Conservation (phyloP, 2,888 invertebrate species). For the Netelia inedita region DNA sequence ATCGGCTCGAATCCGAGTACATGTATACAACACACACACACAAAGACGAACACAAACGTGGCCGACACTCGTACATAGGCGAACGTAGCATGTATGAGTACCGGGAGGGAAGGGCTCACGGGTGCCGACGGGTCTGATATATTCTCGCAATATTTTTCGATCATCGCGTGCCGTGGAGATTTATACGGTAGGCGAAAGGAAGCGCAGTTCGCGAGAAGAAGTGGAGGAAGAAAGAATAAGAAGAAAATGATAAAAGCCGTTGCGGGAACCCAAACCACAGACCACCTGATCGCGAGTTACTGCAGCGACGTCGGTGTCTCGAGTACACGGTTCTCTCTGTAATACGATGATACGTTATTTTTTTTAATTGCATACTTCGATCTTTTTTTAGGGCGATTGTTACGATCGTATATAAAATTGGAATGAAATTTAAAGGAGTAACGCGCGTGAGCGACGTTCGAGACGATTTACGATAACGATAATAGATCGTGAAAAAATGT, state of each 20-base stretch:
- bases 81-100: slow-evolving; percentile 15
- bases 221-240: slow-evolving; percentile 58
- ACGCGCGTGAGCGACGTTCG: background rate
- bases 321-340: slow-evolving; percentile 45
- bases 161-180: slow-evolving; percentile 85
- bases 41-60: slow-evolving; percentile 1
- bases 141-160: slow-evolving; percentile 85
- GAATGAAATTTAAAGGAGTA: too few relatives aligned
- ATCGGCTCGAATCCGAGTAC: slow-evolving; percentile 56
- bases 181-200: slow-evolving; percentile 79
- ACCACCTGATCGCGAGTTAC: slow-evolving; percentile 84
- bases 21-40: slow-evolving; percentile 37
- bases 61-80: background rate
- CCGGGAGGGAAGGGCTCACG: slow-evolving; percentile 63
- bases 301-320: slow-evolving; percentile 65
- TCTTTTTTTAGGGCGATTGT: background rate
- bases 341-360: slow-evolving; percentile 18
- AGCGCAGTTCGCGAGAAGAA: slow-evolving; percentile 68
- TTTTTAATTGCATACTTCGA: background rate
- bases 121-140: slow-evolving; percentile 84
- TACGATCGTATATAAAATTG: background rate
- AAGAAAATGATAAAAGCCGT: slow-evolving; percentile 59
- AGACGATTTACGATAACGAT: slow-evolving; percentile 45
- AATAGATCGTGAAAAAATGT: slow-evolving; percentile 26
- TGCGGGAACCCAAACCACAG: slow-evolving; percentile 71